Evolutionary conservation across 2,113 vertebrate genomes (phyloP).

Genomic region (Chamaea fasciata): DNA sequence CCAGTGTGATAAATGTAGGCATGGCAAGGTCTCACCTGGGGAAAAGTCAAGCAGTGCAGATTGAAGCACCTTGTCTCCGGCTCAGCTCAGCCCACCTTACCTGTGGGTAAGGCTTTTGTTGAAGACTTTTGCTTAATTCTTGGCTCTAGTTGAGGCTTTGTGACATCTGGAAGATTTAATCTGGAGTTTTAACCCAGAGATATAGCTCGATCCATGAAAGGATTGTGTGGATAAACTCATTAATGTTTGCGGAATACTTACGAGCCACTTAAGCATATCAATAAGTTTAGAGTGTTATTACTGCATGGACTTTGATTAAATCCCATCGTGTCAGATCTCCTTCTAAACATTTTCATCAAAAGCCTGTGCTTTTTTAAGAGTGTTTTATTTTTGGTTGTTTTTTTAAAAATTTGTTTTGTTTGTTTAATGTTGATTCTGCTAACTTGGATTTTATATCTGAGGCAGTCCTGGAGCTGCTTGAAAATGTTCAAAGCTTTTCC

Average conservation of each 20-base stretch:
- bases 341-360: not conserved
- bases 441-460: not conserved
- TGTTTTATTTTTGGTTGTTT: not conserved
- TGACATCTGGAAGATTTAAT: not conserved
- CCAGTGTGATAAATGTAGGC: not conserved
- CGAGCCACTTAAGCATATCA: not conserved
- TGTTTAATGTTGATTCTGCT: not conserved
- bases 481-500: not conserved
- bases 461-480: not conserved
- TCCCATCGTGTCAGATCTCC: not conserved
- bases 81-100: not conserved
- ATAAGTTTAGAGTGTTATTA: not conserved
- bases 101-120: not conserved
- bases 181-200: not conserved
- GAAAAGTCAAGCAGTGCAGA: accelerated
- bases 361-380: not conserved
- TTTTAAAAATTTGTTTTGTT: not conserved
- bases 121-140: not conserved
- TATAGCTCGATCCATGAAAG: not conserved
- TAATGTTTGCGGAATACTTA: not conserved
- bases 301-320: not conserved
- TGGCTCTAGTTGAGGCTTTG: not conserved
- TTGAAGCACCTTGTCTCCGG: not conserved
- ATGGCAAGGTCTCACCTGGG: not conserved
- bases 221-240: not conserved